Conservation (phyloP, 2,113 vertebrate species). For the Rhagologus leucostigma region DNA sequence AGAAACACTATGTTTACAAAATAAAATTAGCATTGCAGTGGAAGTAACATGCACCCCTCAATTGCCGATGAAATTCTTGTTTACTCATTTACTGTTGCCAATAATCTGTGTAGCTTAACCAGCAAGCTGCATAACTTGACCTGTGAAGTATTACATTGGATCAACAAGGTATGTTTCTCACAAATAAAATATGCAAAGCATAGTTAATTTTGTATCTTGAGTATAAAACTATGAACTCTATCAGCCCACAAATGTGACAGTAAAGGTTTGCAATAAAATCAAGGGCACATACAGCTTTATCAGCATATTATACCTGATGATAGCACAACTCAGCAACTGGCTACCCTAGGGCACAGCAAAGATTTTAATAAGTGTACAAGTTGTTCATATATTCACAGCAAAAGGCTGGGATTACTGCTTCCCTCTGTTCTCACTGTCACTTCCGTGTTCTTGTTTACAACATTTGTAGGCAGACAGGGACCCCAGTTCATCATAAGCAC, state of each 20-base stretch:
- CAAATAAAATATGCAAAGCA: constrained; percentile 10
- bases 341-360: not conserved
- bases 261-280: not conserved
- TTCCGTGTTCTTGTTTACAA: not conserved
- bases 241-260: not conserved
- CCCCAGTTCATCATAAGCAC: not conserved
- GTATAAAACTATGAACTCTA: not conserved
- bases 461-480: not conserved
- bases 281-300: not conserved
- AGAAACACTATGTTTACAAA: not conserved
- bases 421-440: not conserved
- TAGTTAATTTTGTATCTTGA: not conserved
- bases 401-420: not conserved
- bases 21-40: not conserved
- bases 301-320: not conserved
- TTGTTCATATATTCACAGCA: not conserved
- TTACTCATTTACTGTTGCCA: constrained; percentile 26
- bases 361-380: not conserved
- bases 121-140: not conserved
- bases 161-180: not conserved
- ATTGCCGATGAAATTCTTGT: constrained; percentile 40
- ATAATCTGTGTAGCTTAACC: constrained; percentile 11
- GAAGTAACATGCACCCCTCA: not conserved
- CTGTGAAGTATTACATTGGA: constrained; percentile 17
- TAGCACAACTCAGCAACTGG: not conserved